phyloP scores from a whole-genome alignment of 2,888 invertebrate species.

The Silvanus unidentatus region DNA sequence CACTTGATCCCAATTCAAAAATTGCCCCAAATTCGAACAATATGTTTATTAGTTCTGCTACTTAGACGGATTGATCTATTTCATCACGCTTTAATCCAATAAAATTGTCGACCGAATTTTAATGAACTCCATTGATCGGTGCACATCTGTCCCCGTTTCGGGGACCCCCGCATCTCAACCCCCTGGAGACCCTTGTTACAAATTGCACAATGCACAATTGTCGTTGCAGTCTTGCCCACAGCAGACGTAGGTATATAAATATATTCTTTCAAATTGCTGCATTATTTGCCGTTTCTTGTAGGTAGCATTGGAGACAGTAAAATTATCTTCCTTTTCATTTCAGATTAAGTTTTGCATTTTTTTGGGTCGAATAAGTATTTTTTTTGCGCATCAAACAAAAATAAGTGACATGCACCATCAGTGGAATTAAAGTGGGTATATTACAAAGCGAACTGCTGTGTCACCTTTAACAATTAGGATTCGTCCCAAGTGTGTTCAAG shows the following conservation, averaged over 20 bases:
- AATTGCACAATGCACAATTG: too few relatives aligned
- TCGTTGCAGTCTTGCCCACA: too few relatives aligned
- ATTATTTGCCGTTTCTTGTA: too few relatives aligned
- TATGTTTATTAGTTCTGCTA: constrained; percentile 1
- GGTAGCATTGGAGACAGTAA: too few relatives aligned
- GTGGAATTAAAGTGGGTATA: constrained; percentile 3
- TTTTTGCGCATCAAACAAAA: constrained; percentile 1
- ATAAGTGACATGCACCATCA: neutral
- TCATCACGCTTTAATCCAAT: neutral
- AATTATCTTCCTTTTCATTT: too few relatives aligned
- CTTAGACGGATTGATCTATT: neutral
- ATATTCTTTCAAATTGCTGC: too few relatives aligned
- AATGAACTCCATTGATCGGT: neutral
- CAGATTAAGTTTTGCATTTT: too few relatives aligned
- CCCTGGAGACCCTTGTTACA: too few relatives aligned
- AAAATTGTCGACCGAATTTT: neutral
- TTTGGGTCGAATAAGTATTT: neutral
- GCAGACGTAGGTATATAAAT: too few relatives aligned
- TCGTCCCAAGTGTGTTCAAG: constrained; percentile 9
- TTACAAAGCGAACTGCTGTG: constrained; percentile 18
- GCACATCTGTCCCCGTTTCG: neutral
- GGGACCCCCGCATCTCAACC: neutral
- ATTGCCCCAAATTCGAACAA: neutral
- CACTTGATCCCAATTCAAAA: too few relatives aligned
- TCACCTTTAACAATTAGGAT: constrained; percentile 24